Evolutionary conservation across 2,797 vertebrate genomes (phyloP).

Genomic region (Argya squamiceps): DNA sequence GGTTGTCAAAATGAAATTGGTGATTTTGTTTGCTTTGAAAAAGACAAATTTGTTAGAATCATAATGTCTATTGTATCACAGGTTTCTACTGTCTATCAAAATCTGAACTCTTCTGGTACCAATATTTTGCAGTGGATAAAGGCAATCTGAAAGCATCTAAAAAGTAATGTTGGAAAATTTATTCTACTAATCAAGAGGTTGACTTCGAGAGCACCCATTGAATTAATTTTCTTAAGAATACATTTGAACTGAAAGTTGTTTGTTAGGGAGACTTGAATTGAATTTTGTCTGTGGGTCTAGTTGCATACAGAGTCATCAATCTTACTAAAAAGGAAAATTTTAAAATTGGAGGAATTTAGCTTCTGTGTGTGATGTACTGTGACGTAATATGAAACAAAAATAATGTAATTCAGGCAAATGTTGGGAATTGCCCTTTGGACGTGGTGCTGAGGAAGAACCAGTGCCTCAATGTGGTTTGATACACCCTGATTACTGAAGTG

Average conservation of each 20-base stretch:
- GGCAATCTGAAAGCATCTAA: neutral
- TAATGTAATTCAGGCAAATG: neutral
- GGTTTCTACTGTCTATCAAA: slow-evolving; percentile 34
- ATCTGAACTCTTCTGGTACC: neutral
- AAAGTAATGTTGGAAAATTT: neutral
- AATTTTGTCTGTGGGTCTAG: neutral
- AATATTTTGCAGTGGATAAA: neutral
- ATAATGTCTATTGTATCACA: neutral
- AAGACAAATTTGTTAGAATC: neutral
- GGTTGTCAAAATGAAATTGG: neutral
- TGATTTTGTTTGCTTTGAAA: neutral
- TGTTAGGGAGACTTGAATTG: neutral
- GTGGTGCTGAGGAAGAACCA: neutral
- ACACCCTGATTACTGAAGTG: neutral
- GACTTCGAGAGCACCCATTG: neutral
- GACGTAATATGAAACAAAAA: neutral
- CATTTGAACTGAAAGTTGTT: neutral
- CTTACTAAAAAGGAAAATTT: neutral
- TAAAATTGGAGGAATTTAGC: neutral
- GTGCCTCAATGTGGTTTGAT: neutral
- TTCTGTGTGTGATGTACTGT: neutral
- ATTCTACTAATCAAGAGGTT: neutral
- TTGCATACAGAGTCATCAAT: neutral
- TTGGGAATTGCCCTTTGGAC: neutral
- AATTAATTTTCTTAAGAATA: neutral